Base-by-base conservation (phyloP, 2,888 invertebrate species). In the Teinopalpus imperialis region DNA sequence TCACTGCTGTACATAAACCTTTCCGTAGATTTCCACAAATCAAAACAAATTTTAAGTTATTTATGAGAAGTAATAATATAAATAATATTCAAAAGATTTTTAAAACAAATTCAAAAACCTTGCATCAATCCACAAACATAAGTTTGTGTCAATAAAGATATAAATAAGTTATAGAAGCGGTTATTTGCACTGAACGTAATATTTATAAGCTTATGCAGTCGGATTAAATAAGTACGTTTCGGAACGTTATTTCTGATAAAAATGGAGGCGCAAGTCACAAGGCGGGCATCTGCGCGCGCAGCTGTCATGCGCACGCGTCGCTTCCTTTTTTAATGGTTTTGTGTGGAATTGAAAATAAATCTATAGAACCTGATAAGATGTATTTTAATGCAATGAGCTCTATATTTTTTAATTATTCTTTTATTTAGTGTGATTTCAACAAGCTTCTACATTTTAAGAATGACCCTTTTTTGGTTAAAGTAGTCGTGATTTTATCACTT, bases 241-340 rank as follows among this genome's bases (percentile, higher is more conserved):
- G n/a, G 35, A 47, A 42, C 35, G 41, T 26, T 44, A 20, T 34
- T 36, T 23, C 14, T 16, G 20, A 27, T 41, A 36, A 41, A 46
- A 29, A 46, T 46, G 41, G 41, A 30, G 35, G 21, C 40, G 5
- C 20, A 6, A 14, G 32, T 34, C 43, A 27, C 41, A 29, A 32
- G 44, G 16, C 20, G 27, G 30, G 27, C 54, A 53, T 51, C 56
- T 54, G 54, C 52, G 49, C 43, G 21, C 31, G 52, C 56, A 56
- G 54, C 52, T 56, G 56, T 23, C 32, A 21, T 23, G 46, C 43
- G 48, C 56, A 56, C 56, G 54, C 48, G 54, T 4, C 37, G 32
- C 10, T 35, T 8, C 32, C 35, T 37, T 44, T 46, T 41, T 46
- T 43, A 48, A 48, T 51, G 36, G 48, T 40, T 47, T 43, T 41